Base-by-base conservation (phyloP, 2,888 invertebrate species). In the Drosophila antonietae region DNA sequence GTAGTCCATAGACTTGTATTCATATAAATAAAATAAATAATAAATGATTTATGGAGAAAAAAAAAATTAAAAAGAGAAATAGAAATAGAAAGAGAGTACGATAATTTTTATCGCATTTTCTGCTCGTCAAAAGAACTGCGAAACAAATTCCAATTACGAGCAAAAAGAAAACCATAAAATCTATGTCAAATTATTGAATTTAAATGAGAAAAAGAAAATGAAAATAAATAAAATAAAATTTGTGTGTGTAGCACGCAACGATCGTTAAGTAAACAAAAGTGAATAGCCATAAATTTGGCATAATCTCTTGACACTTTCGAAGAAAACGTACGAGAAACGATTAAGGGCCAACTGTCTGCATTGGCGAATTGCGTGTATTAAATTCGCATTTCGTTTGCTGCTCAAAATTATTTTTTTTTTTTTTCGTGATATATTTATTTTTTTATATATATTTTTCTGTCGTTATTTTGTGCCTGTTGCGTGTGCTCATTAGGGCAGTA, bases 241-340 rank as follows among this genome's bases (percentile, higher is more conserved):
- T 5, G 39, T 14, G 35, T 62, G 46, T 43, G n/a, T n/a, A 66
- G 20, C 69, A 76, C 68, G 57, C 51, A 61, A 39, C 37, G 51
- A 55, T 37, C 56, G 68, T 70, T 67, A 64, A 80, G 39, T 68
- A 68, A 77, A 78, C 57, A 68, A 72, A 70, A 72, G 52, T 69
- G 62, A 68, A 52, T 47, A 35, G 53, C 41, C 71, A 74, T 59
- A 72, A 63, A 73, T 62, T 72, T 64, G 35, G n/a, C n/a, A n/a
- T 60, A 41, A 55, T 44, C 39, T 65, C 51, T 47, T 14, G 71
- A 62, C 64, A 81, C 79, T 78, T 81, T 78, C 70, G 28, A 61
- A 71, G 28, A 61, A 75, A 61, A 51, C 51, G 59, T 60, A 61
- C 37, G 18, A n/a, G 60, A 9, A 56, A 20, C 78, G 49, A 64